phyloP scores from a whole-genome alignment of 2,888 invertebrate genomes.

The Iselma pallidipennis region DNA sequence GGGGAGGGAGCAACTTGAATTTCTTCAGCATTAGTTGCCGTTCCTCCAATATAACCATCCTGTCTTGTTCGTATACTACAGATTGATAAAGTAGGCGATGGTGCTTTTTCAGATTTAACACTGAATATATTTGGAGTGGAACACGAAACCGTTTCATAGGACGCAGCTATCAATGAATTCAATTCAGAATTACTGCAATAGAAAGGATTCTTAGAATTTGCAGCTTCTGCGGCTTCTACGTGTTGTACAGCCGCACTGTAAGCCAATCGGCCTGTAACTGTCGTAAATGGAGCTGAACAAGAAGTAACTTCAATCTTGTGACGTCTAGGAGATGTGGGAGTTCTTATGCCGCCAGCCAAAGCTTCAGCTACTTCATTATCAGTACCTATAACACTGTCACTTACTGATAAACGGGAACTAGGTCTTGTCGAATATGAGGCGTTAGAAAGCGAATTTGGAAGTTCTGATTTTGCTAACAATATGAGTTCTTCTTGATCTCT shows the following conservation, averaged over 20 bases:
- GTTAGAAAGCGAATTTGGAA: conserved; percentile 55
- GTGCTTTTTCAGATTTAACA: conserved; percentile 59
- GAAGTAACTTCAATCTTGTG: conserved; percentile 61
- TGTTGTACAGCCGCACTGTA: conserved; percentile 71
- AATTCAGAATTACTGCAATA: conserved; percentile 55
- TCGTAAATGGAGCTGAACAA: conserved; percentile 66
- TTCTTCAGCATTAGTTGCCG: conserved; percentile 32
- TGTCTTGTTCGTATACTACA: conserved; percentile 69
- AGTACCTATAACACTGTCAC: conserved; percentile 63
- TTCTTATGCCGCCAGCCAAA: conserved; percentile 58
- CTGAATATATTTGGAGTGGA: conserved; percentile 60
- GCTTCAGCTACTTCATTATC: conserved; percentile 69
- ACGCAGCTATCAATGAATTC: conserved; percentile 57
- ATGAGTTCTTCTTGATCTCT: conserved; percentile 66
- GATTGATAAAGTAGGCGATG: conserved; percentile 66
- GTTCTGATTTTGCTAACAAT: conserved; percentile 56
- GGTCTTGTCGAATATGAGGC: conserved; percentile 52
- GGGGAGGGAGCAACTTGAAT: conserved; percentile 56
- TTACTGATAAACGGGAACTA: conserved; percentile 65
- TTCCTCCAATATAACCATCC: conserved; percentile 61
- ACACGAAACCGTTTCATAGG: conserved; percentile 58
- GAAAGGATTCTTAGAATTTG: conserved; percentile 53
- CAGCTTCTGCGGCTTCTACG: conserved; percentile 60
- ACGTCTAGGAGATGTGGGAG: conserved; percentile 62
- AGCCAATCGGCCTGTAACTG: conserved; percentile 66